phyloP scores from a whole-genome alignment of 1,140 invertebrate species.

The Ptiloglossa arizonensis region DNA sequence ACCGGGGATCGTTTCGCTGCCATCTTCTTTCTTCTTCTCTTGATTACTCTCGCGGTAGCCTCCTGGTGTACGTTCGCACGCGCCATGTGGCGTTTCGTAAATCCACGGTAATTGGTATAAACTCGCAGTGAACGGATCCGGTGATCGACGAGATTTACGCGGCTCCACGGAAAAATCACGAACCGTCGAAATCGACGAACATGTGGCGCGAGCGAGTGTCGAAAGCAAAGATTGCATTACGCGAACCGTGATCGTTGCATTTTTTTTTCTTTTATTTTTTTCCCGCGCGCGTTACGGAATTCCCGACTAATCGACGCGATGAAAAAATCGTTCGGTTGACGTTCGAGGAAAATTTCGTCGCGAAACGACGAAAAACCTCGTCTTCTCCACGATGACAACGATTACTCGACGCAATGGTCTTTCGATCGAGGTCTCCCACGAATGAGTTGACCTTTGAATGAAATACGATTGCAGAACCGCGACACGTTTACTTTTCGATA shows the following conservation, averaged over 20 bases:
- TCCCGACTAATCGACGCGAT: not conserved
- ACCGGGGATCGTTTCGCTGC: constrained; percentile 16
- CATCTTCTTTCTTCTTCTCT: not conserved
- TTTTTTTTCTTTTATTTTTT: no score
- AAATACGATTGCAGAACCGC: no score
- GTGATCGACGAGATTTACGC: not conserved
- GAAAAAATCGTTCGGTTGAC: no score
- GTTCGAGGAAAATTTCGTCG: not conserved
- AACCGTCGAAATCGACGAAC: not conserved
- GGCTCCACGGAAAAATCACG: not conserved
- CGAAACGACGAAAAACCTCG: not conserved
- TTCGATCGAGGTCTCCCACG: no score
- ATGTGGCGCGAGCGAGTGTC: no score
- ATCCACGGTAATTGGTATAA: not conserved
- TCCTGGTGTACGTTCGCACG: not conserved
- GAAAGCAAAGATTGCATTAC: not conserved
- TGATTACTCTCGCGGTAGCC: not conserved
- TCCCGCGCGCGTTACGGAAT: not conserved
- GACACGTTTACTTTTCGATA: no score
- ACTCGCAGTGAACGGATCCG: not conserved
- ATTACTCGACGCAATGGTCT: no score
- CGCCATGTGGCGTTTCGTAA: not conserved
- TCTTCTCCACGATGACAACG: no score
- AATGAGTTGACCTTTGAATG: no score
- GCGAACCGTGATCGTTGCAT: not conserved